Percentiles rank a stretch among this genome's conserved stretches.
These are phyloP conservation scores for Glyptemys insculpta DNA, from an alignment of 2,797 vertebrate genomes.

Conservation along the genomic window DNA sequence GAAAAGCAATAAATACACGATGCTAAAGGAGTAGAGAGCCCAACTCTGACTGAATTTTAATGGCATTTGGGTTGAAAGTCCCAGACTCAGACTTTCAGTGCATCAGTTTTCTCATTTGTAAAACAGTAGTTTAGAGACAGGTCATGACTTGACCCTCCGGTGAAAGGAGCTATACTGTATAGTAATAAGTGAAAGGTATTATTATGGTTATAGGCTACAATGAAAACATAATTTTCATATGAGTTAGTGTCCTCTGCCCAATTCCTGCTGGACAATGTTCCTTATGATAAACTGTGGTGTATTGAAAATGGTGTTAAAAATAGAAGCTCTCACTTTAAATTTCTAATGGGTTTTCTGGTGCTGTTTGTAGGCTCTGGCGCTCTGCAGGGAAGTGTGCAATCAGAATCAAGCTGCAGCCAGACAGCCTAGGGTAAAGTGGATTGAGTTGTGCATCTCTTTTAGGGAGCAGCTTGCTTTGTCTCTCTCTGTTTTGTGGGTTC, in stretches of 20 bases:
- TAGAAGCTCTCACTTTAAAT: background rate
- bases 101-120: background rate
- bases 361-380: background rate
- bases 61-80: background rate
- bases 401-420: background rate
- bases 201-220: background rate
- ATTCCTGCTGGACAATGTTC: background rate
- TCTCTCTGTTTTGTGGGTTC: background rate
- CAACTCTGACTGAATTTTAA: background rate
- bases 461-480: background rate
- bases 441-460: background rate
- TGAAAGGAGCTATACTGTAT: background rate
- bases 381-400: background rate
- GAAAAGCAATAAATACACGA: background rate
- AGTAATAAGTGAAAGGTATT: no score
- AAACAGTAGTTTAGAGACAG: background rate
- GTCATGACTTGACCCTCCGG: background rate
- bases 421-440: background rate
- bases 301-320: background rate
- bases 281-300: background rate
- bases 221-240: background rate
- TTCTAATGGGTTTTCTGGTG: background rate
- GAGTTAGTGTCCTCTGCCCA: background rate
- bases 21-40: background rate
- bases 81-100: background rate